Percentiles rank a stretch among this genome's conserved stretches.
Conservation (phyloP, 2,888 invertebrate genomes). For the Cybosia mesomella region DNA sequence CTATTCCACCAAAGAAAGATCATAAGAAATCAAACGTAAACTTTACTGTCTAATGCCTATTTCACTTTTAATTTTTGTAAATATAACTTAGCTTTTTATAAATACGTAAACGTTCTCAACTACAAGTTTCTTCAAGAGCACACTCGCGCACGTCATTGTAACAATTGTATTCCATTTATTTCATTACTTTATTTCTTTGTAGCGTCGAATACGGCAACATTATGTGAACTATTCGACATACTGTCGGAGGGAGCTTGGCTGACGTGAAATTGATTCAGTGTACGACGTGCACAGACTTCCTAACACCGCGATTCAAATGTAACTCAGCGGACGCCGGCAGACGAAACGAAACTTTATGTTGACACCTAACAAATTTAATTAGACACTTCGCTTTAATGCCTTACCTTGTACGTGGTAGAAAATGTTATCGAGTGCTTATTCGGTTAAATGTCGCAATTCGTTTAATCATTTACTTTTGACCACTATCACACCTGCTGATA, state of each 20-base stretch:
- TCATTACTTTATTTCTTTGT: slow-evolving; percentile 35
- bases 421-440: slow-evolving; percentile 39
- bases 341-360: slow-evolving; percentile 77
- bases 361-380: slow-evolving; percentile 80
- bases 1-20: too few relatives aligned
- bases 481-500: too few relatives aligned
- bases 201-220: slow-evolving; percentile 53
- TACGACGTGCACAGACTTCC: slow-evolving; percentile 78
- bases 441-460: slow-evolving; percentile 25
- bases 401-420: slow-evolving; percentile 52
- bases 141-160: slow-evolving; percentile 33
- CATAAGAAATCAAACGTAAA: too few relatives aligned
- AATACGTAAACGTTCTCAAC: neutral
- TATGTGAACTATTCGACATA: slow-evolving; percentile 58
- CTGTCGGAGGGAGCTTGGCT: slow-evolving; percentile 69
- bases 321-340: slow-evolving; percentile 63
- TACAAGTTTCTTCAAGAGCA: slow-evolving; percentile 17
- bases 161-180: slow-evolving; percentile 33
- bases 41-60: too few relatives aligned
- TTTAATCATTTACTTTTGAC: too few relatives aligned
- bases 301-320: slow-evolving; percentile 77
- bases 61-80: neutral
- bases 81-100: neutral
- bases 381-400: slow-evolving; percentile 66
- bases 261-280: slow-evolving; percentile 85